Percentiles rank a stretch among this genome's conserved stretches.
Conservation (phyloP, 2,113 vertebrate genomes). For the Mesocricetus auratus region DNA sequence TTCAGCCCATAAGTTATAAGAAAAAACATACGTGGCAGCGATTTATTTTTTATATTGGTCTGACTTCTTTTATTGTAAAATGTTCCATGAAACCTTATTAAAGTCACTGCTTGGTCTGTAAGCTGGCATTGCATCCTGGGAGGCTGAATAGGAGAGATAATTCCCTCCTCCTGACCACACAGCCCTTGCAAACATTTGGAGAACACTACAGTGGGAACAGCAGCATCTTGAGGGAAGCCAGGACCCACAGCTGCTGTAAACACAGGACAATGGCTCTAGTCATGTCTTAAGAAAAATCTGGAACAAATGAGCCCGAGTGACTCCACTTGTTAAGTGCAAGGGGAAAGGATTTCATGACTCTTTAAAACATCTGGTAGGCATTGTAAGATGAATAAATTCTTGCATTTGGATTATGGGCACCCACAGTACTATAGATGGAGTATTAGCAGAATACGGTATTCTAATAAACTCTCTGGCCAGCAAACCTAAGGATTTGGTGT, state of each 20-base stretch:
- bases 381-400: slow-evolving; percentile 23
- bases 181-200: not conserved
- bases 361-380: slow-evolving; percentile 29
- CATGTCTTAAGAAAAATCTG: not conserved
- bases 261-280: not conserved
- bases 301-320: not conserved
- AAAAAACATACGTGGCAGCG: not conserved
- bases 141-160: not conserved
- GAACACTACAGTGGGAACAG: not conserved
- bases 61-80: slow-evolving; percentile 3
- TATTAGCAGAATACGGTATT: not conserved
- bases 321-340: slow-evolving; percentile 2
- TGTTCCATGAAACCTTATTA: not conserved
- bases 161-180: not conserved
- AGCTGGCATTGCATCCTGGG: not conserved
- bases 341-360: not conserved
- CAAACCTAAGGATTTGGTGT: not conserved
- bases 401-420: slow-evolving; percentile 13
- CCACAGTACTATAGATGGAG: not conserved
- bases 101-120: not conserved
- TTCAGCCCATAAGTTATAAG: not conserved
- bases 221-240: not conserved
- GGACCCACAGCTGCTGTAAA: not conserved
- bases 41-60: not conserved
- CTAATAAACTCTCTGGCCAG: not conserved